Evolutionary conservation across 2,797 vertebrate species (phyloP).

Genomic region (Rhodeus uyekii): DNA sequence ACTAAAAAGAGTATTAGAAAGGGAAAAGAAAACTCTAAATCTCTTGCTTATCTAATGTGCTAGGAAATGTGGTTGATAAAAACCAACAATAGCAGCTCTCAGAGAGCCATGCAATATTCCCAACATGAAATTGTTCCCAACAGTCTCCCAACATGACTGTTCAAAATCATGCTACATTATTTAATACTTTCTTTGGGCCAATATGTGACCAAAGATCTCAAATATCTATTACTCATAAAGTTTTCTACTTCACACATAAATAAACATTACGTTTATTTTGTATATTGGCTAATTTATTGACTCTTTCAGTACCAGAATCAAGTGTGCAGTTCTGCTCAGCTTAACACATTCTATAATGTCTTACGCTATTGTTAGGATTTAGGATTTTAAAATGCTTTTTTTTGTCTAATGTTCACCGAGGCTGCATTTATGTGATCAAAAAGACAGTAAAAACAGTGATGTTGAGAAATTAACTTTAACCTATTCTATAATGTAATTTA

Average conservation of each 20-base stretch:
- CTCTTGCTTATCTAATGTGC: neutral
- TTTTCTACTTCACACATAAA: no score
- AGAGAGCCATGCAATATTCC: neutral
- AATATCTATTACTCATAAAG: neutral
- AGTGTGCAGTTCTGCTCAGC: neutral
- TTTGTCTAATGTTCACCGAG: neutral
- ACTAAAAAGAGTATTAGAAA: slow-evolving; percentile 2
- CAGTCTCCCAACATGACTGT: no score
- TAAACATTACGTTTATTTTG: neutral
- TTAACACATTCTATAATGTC: neutral
- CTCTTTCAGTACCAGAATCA: neutral
- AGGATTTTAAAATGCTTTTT: neutral
- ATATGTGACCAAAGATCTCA: neutral
- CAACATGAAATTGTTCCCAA: no score
- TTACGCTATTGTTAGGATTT: neutral
- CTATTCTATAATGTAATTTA: neutral
- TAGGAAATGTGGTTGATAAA: neutral
- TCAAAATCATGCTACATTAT: neutral
- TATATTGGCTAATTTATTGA: neutral
- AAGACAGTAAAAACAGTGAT: neutral
- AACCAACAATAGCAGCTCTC: neutral
- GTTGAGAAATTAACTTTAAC: neutral
- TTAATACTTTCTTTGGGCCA: neutral
- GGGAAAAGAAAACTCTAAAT: neutral
- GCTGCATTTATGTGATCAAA: neutral